These are phyloP conservation scores for Onchidella celtica DNA, from an alignment of 2,888 invertebrate species.

Conservation along the genomic window DNA sequence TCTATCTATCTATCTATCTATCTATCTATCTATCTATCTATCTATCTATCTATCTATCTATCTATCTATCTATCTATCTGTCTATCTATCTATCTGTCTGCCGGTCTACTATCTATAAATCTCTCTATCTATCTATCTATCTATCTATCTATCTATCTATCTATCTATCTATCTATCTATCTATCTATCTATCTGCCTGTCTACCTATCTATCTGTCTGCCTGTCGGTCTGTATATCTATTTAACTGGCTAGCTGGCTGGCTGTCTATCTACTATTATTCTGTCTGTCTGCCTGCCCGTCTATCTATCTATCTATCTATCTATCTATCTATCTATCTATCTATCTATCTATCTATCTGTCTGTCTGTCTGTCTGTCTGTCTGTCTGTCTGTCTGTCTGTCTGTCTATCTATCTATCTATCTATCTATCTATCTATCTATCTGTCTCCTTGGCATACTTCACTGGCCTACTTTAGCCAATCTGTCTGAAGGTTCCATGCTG, in stretches of 20 bases:
- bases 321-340: background rate
- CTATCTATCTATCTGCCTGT: background rate
- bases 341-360: background rate
- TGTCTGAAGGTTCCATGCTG: no score
- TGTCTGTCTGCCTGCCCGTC: background rate
- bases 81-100: background rate
- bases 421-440: background rate
- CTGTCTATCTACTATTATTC: background rate
- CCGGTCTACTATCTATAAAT: conserved; percentile 13
- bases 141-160: background rate
- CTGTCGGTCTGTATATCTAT: background rate
- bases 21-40: background rate
- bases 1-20: background rate
- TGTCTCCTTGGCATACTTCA: background rate
- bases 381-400: conserved; percentile 9
- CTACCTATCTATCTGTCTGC: background rate
- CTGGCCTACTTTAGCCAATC: background rate
- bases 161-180: background rate
- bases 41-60: background rate
- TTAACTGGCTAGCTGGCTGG: background rate
- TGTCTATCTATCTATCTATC: background rate
- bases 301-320: conserved; percentile 23
- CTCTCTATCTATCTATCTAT: background rate
- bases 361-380: background rate
- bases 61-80: background rate